Conservation (phyloP, 2,113 vertebrate genomes). For the Chionis minor region DNA sequence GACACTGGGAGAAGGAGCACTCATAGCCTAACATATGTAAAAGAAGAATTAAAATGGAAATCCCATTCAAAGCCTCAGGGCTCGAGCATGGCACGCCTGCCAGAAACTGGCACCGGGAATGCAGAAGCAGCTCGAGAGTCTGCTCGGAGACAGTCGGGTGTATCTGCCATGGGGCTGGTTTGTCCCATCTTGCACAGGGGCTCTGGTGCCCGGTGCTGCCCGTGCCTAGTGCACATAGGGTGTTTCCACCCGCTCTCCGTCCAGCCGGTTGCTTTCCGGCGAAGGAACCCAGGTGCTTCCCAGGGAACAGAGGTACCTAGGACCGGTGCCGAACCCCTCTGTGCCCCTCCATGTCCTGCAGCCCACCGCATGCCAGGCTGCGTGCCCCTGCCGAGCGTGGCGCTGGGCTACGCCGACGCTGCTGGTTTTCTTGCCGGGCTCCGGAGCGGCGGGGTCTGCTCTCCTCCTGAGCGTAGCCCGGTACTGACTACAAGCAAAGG, state of each 20-base stretch:
- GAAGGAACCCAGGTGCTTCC: neutral
- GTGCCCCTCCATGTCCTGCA: accelerated
- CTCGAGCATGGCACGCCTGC: neutral
- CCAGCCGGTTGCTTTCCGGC: accelerated
- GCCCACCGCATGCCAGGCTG: accelerated
- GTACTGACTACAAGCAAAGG: neutral
- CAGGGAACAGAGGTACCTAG: accelerated
- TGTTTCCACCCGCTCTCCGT: accelerated
- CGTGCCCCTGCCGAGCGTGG: accelerated
- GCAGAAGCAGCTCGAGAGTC: neutral
- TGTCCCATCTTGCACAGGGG: neutral
- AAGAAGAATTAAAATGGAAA: slow-evolving; percentile 11
- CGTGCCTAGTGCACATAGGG: accelerated
- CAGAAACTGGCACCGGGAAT: neutral
- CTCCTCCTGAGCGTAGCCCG: accelerated
- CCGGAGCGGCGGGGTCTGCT: neutral
- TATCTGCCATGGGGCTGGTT: neutral
- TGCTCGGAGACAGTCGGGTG: neutral
- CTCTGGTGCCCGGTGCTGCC: neutral
- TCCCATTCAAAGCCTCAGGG: slow-evolving; percentile 26
- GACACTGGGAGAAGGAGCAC: accelerated
- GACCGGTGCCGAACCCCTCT: neutral
- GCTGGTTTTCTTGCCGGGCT: neutral
- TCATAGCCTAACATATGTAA: neutral
- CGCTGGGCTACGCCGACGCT: accelerated